A percentile compares a stretch with the other conserved stretches of the same genome.
phyloP scores from a whole-genome alignment of 2,113 vertebrate species.

The Candoia aspera region DNA sequence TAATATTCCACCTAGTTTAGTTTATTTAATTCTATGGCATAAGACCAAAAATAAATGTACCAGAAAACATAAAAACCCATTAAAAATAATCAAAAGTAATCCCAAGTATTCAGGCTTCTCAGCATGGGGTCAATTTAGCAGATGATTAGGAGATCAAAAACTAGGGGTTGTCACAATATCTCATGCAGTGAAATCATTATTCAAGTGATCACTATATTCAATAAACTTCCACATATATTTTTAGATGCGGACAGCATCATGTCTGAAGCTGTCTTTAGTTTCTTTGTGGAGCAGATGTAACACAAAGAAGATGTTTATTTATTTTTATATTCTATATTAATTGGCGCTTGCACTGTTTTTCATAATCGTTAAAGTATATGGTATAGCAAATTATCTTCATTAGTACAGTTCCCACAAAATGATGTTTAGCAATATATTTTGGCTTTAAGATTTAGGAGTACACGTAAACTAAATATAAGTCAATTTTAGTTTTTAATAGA shows the following conservation, averaged over 20 bases:
- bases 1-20: background rate
- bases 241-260: background rate
- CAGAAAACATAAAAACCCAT: background rate
- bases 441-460: background rate
- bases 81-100: conserved; percentile 1
- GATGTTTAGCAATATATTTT: background rate
- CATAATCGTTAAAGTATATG: background rate
- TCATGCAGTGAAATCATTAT: background rate
- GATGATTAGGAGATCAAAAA: background rate
- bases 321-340: background rate
- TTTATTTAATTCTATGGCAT: background rate
- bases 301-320: background rate
- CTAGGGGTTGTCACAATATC: background rate
- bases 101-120: background rate
- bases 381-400: background rate
- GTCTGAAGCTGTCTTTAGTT: background rate
- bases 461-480: background rate
- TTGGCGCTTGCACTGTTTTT: background rate
- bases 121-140: background rate
- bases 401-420: background rate
- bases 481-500: background rate
- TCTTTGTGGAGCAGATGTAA: background rate
- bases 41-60: background rate
- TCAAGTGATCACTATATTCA: background rate
- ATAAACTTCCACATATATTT: background rate